Base-by-base conservation (phyloP, 35 echinoderm and acorn worm genomes). In the Lytechinus pictus region DNA sequence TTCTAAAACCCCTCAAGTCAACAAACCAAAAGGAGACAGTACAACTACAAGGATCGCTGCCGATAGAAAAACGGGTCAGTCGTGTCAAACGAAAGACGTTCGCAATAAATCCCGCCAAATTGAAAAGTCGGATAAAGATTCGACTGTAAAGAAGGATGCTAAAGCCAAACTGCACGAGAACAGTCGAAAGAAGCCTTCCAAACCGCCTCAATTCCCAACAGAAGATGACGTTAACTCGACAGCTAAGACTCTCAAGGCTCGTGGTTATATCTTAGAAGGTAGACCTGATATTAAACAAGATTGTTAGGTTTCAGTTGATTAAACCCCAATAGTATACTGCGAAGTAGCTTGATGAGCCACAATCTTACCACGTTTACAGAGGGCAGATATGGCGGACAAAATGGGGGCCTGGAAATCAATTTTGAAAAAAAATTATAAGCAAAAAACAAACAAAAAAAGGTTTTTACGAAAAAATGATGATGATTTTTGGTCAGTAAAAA, bases 21-120 rank as follows among this genome's bases (percentile, higher is more conserved):
- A 54, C 52, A 93, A 57, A 27, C 92, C 52, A 57, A 93, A 93
- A 93, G 92, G 92, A 9, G 92, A 93, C n/a, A 57, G 92, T 54
- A 93, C 91, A 52, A 92, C 9, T 3, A 52, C 90, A 11, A 27
- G 10, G 52, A 93, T 54, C n/a, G 14, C 57, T 93, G 28, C 28
- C 54, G 55, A 93, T 55, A 33, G 5, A 52, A 90, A 54, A 12
- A 14, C 88, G 33, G 88, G 8, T 79, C 12, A 8, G 66, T 1
- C 12, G 4, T n/a, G 28, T 90, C 28, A 90, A 54, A 90, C 52
- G 16, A 44, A 90, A 90, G 88, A 90, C 12, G 28, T 13, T 90
- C 52, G 52, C 27, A 90, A 9, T 53, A 93, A n/a, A 54, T 54
- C 92, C 13, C 27, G 54, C 11, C 8, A 93, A 21, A n/a, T 28